These are phyloP conservation scores for Engraulis encrasicolus DNA, from an alignment of 2,113 vertebrate species.

Conservation along the genomic window DNA sequence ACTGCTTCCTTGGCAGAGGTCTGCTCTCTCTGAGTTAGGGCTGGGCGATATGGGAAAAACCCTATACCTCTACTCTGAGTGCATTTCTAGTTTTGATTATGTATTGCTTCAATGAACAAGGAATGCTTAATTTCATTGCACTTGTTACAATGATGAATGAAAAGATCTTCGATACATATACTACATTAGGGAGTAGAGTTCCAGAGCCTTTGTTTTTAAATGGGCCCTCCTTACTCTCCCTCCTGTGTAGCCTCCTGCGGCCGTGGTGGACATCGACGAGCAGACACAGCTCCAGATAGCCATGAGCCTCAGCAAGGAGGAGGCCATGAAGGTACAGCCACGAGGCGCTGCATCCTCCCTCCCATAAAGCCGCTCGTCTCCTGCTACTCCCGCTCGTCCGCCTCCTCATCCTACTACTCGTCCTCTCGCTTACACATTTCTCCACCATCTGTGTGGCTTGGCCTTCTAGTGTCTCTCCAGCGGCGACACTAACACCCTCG, in stretches of 20 bases:
- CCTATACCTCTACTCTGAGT: too few species aligned
- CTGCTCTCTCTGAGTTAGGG: too few species aligned
- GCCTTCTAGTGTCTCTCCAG: conserved; percentile 20
- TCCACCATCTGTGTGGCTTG: not conserved
- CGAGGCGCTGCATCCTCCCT: conserved; percentile 22
- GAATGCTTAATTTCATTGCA: too few species aligned
- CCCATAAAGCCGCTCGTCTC: conserved; percentile 13
- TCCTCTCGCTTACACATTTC: not conserved
- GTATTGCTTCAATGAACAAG: too few species aligned
- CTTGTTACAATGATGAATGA: too few species aligned
- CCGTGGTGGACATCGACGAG: conserved; percentile 83
- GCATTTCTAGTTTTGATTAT: too few species aligned
- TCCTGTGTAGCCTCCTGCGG: conserved; percentile 67
- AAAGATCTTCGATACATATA: too few species aligned
- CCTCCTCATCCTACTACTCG: not conserved
- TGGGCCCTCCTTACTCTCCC: conserved; percentile 36
- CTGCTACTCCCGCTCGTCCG: too few species aligned
- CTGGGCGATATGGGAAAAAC: too few species aligned
- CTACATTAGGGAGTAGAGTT: not conserved
- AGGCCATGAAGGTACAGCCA: conserved; percentile 86
- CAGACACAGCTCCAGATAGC: conserved; percentile 93
- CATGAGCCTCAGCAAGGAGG: conserved; percentile 90
- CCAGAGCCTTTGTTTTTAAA: not conserved
- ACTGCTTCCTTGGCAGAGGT: too few species aligned
- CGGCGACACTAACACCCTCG: conserved; percentile 37